A percentile compares a stretch with the other conserved stretches of the same genome.
Evolutionary conservation across 2,797 vertebrate species (phyloP).

Genomic region (Coendou prehensilis): DNA sequence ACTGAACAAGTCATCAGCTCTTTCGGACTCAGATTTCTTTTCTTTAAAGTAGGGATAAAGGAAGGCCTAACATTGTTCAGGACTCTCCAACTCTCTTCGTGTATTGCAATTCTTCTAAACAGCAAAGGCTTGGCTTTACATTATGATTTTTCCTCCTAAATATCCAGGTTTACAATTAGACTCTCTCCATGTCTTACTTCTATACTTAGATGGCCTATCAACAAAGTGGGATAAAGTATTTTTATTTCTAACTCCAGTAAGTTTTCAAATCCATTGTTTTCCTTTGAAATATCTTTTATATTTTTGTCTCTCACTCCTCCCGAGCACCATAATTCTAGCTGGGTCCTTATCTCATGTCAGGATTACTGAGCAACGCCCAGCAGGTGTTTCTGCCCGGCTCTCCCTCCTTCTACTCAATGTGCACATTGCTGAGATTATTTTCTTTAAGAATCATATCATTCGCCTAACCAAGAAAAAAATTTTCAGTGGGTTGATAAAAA

Average conservation of each 20-base stretch:
- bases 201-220: neutral
- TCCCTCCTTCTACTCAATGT: neutral
- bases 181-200: neutral
- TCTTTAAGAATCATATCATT: constrained; percentile 34
- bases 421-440: constrained; percentile 1
- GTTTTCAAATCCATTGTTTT: neutral
- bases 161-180: neutral
- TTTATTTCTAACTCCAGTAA: neutral
- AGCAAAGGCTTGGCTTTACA: neutral
- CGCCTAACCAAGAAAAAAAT: neutral
- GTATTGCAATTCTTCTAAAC: neutral
- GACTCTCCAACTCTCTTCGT: neutral
- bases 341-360: neutral
- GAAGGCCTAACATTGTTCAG: neutral
- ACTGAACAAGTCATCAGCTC: neutral
- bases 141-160: neutral
- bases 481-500: neutral
- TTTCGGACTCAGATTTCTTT: constrained; percentile 2
- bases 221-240: neutral
- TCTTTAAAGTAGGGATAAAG: neutral
- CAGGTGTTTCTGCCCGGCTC: neutral
- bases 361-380: neutral
- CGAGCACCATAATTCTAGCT: neutral
- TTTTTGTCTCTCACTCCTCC: neutral
- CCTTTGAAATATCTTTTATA: neutral